A percentile compares a stretch with the other conserved stretches of the same genome.
These are phyloP conservation scores for Heliconius congener DNA, from an alignment of 1,140 invertebrate genomes.

Conservation along the genomic window DNA sequence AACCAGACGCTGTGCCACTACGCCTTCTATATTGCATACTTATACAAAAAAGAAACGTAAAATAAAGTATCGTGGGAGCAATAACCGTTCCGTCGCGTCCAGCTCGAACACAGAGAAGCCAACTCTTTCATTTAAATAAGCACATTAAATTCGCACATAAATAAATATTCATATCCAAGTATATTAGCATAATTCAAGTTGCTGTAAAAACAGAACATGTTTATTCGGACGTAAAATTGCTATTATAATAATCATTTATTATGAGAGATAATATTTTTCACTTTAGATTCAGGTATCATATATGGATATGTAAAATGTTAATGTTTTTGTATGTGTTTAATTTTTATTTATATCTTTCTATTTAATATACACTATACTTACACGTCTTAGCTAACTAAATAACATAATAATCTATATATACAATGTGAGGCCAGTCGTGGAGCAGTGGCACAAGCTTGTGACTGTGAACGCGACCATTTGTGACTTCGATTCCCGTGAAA, in stretches of 20 bases:
- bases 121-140: neutral
- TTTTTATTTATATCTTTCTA: no score
- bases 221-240: neutral
- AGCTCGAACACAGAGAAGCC: neutral
- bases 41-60: neutral
- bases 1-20: no score
- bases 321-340: neutral
- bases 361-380: no score
- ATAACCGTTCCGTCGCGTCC: neutral
- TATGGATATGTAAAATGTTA: neutral
- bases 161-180: slow-evolving; percentile 9
- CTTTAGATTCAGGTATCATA: neutral
- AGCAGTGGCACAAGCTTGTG: no score
- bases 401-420: no score
- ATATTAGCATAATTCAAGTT: slow-evolving; percentile 1
- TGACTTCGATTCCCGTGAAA: no score
- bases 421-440: no score
- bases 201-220: slow-evolving; percentile 5
- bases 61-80: slow-evolving; percentile 1
- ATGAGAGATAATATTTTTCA: neutral
- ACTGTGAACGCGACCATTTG: no score
- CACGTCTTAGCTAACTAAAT: no score
- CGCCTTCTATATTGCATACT: neutral
- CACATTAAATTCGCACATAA: slow-evolving; percentile 1
- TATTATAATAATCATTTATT: slow-evolving; percentile 2